Conservation (phyloP, 2,797 vertebrate species). For the Pelodytes ibericus region DNA sequence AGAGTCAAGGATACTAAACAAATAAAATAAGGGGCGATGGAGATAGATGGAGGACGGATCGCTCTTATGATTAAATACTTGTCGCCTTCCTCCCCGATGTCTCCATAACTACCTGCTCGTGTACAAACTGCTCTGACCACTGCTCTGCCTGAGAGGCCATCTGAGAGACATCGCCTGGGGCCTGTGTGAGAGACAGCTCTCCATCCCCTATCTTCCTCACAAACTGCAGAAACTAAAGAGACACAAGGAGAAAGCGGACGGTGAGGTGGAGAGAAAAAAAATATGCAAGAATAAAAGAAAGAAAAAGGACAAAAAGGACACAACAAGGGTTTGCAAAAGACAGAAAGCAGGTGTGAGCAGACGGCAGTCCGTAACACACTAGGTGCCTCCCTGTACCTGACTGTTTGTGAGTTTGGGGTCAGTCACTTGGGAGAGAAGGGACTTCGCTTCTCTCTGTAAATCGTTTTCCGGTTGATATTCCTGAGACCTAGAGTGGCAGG, state of each 20-base stretch:
- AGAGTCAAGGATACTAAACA: neutral
- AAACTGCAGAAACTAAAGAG: conserved; percentile 89
- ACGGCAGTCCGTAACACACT: neutral
- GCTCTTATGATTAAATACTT: neutral
- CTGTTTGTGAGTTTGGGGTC: conserved; percentile 94
- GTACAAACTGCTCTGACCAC: conserved; percentile 96
- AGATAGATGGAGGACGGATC: neutral
- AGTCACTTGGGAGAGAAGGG: conserved; percentile 91
- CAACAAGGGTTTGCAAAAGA: neutral
- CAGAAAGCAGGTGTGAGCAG: neutral
- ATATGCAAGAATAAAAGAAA: neutral
- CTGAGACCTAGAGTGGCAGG: conserved; percentile 78
- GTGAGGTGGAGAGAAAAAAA: neutral
- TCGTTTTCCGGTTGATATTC: conserved; percentile 92
- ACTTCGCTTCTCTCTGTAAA: conserved; percentile 86
- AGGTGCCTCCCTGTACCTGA: conserved; percentile 79
- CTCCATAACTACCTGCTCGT: conserved; percentile 95
- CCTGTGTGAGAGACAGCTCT: conserved; percentile 96
- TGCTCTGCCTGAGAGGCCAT: conserved; percentile 95
- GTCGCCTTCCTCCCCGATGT: conserved; percentile 42
- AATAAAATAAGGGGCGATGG: conserved; percentile 34
- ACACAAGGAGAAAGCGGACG: conserved; percentile 25
- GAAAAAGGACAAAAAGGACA: too few species aligned
- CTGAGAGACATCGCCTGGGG: conserved; percentile 87
- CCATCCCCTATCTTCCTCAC: conserved; percentile 99